Evolutionary conservation across 2,888 invertebrate genomes (phyloP).

Genomic region (Epinotia brunnichana): DNA sequence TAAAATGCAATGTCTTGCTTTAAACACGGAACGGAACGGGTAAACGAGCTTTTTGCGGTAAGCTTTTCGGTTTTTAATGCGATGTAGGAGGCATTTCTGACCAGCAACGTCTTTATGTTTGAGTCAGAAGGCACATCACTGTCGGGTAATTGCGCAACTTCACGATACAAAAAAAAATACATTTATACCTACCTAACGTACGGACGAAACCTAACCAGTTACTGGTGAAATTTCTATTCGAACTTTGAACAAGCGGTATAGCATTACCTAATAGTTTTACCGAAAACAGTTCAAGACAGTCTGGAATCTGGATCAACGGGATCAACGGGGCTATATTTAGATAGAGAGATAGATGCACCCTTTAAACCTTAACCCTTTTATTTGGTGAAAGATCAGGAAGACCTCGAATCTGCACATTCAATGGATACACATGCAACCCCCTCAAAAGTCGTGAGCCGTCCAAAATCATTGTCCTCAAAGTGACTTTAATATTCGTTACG

Average conservation of each 20-base stretch:
- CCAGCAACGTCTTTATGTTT: neutral
- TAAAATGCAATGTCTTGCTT: constrained; percentile 51
- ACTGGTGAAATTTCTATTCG: too few species aligned
- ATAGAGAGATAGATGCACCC: too few species aligned
- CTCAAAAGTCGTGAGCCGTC: constrained; percentile 22
- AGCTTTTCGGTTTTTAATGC: constrained; percentile 40
- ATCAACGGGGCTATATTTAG: neutral
- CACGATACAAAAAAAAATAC: too few species aligned
- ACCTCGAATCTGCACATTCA: neutral
- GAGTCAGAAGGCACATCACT: neutral
- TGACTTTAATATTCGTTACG: constrained; percentile 51
- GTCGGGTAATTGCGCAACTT: too few species aligned
- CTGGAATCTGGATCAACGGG: neutral
- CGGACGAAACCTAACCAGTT: too few species aligned
- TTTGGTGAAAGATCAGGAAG: neutral
- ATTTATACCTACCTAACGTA: too few species aligned
- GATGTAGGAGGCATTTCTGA: constrained; percentile 45
- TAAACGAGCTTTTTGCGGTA: constrained; percentile 33
- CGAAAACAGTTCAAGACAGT: too few species aligned
- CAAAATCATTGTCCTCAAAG: constrained; percentile 33
- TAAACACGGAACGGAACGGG: constrained; percentile 39
- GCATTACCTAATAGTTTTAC: neutral
- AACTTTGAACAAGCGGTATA: too few species aligned
- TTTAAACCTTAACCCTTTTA: too few species aligned
- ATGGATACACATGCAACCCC: neutral